Evolutionary conservation across 2,113 vertebrate species (phyloP), one percentile per base, ranked within the genome.

Genomic region (Clarias magur): DNA sequence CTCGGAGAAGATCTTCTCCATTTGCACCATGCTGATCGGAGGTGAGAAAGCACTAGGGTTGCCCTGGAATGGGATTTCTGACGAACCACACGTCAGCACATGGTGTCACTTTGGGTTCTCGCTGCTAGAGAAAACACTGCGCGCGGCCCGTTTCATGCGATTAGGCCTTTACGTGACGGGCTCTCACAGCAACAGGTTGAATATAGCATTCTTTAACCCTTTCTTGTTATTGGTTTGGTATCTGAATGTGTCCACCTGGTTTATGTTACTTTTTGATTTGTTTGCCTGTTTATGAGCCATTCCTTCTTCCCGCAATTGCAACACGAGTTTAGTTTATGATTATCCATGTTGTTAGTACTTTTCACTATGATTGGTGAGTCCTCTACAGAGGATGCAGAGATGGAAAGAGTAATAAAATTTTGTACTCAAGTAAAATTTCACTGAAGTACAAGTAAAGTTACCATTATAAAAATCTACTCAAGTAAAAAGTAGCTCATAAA

Each of bases 1-100:
- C 92, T 95, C 95, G 0, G 96, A 96, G 92, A 96, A 96, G 91
- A 96, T 96, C 90, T 96, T 96, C 91, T 96, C 96, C 89, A 96
- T 96, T 89, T 96, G 95, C 93, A 96, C 96, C 84, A 96, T 96
- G 96, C 93, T 96, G 70, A 95, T 96, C 34, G 96, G 96, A 93
- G 96, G 96, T 96, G 84, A 92, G 93, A 82, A 79, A 5, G 1
- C 0, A 12, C 11, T 15, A 25, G 6, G 30, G 12, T n/a, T 62
- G 13, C 7, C 25, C 53, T 70, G 30, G 10, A 80, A 82, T 23
- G 13, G 48, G 4, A 16, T 48, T 65, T 38, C 6, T 60, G 34
- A 60, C n/a, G 17, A 80, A 60, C 10, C 34, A 4, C 23, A 0
- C 9, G 48, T 48, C 48, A 48, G 6, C 48, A 48, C 48, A 48